A percentile compares a stretch with the other conserved stretches of the same genome.
phyloP scores from a whole-genome alignment of 2,113 vertebrate genomes.

The Ptilorrhoa leucosticta region DNA sequence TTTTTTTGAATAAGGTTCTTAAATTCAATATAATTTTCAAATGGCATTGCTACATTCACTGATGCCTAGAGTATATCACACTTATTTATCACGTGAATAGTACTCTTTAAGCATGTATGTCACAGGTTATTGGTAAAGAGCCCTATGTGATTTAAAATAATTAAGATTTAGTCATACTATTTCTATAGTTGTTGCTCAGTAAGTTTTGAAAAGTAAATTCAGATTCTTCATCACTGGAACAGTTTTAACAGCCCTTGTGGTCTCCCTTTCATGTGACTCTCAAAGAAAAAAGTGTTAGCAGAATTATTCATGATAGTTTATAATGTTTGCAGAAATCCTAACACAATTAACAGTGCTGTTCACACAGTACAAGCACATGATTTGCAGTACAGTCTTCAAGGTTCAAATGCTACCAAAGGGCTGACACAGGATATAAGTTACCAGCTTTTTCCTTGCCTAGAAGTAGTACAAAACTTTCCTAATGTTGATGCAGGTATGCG shows the following conservation, averaged over 20 bases:
- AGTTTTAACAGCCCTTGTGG: neutral
- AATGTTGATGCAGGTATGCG: neutral
- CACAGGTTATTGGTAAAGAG: neutral
- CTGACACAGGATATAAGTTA: neutral
- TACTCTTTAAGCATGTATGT: neutral
- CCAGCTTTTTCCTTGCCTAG: neutral
- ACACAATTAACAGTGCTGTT: neutral
- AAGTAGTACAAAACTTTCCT: neutral
- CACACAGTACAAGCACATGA: neutral
- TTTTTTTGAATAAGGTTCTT: constrained; percentile 2
- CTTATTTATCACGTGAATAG: neutral
- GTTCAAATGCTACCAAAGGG: neutral
- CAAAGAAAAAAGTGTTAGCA: neutral
- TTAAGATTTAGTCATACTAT: neutral
- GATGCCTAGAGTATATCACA: neutral
- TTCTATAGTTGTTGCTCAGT: neutral
- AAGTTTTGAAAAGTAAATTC: neutral
- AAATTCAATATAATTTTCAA: constrained; percentile 39
- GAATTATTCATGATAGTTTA: neutral
- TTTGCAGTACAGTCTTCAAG: neutral
- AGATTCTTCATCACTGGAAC: neutral
- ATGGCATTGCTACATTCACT: neutral
- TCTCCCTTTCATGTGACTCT: neutral
- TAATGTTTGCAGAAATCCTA: neutral
- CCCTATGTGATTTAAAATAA: neutral